These are phyloP conservation scores for Rallus crepitans DNA, from an alignment of 2,797 vertebrate species.

Conservation along the genomic window DNA sequence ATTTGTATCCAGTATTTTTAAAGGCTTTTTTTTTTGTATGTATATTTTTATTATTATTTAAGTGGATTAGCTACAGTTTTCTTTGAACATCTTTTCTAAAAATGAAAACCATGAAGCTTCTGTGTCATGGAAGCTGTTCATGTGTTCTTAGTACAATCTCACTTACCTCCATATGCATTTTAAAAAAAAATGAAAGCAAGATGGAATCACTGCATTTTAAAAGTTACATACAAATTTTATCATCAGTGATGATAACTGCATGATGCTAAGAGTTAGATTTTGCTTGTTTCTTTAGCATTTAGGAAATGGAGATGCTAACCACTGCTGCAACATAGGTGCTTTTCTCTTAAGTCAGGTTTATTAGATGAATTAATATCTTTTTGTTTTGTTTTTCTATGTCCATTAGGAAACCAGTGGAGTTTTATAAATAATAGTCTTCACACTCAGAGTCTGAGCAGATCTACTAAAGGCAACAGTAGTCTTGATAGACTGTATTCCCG, in stretches of 20 bases:
- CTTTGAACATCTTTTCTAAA: neutral
- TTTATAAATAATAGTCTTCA: conserved; percentile 99
- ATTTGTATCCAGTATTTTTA: neutral
- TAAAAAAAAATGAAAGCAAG: neutral
- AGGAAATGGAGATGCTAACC: neutral
- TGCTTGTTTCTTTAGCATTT: neutral
- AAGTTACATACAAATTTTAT: neutral
- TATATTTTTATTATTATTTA: neutral
- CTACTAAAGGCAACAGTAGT: conserved; percentile 95
- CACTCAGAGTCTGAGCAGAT: conserved; percentile 90
- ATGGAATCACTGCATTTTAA: neutral
- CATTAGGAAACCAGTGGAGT: conserved; percentile 96
- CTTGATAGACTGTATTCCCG: conserved; percentile 96
- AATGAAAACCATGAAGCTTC: neutral
- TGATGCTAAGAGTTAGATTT: neutral
- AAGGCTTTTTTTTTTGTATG: neutral
- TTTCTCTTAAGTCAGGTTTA: neutral
- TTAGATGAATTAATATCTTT: neutral
- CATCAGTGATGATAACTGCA: neutral
- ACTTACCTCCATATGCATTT: neutral
- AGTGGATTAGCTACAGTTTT: neutral
- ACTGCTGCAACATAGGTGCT: neutral
- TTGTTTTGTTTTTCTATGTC: neutral
- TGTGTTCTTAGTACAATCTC: neutral
- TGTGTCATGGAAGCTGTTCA: neutral